phyloP scores from a whole-genome alignment of 2,888 invertebrate species.

The Sphaeridia pumilis region DNA sequence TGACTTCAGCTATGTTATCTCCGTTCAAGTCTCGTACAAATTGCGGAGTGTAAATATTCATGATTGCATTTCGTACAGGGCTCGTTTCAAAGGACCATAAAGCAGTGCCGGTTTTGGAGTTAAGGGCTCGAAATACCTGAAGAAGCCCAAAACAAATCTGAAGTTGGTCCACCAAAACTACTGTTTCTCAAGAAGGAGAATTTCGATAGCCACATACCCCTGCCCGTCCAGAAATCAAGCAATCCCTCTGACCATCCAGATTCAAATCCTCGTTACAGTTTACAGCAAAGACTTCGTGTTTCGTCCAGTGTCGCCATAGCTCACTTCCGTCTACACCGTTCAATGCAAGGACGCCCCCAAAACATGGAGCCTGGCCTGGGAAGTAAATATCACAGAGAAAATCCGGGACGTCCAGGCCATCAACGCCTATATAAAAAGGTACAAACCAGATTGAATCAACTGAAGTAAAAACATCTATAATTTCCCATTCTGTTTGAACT shows the following conservation, averaged over 20 bases:
- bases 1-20: conserved; percentile 56
- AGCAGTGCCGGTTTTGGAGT: conserved; percentile 52
- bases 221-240: conserved; percentile 58
- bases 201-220: conserved; percentile 47
- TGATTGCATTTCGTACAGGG: conserved; percentile 43
- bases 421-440: conserved; percentile 41
- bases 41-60: conserved; percentile 55
- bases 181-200: neutral
- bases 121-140: conserved; percentile 48
- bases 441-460: neutral
- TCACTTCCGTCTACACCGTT: conserved; percentile 57
- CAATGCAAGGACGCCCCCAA: conserved; percentile 55
- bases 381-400: conserved; percentile 54
- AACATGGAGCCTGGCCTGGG: conserved; percentile 52
- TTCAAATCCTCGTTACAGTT: conserved; percentile 61
- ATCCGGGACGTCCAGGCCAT: conserved; percentile 47
- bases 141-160: conserved; percentile 9
- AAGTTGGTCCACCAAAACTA: neutral
- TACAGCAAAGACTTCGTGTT: conserved; percentile 59
- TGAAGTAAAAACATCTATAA: conserved; percentile 4
- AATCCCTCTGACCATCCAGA: conserved; percentile 56
- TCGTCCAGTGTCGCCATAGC: conserved; percentile 62
- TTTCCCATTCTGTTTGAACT: neutral
- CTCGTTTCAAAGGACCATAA: conserved; percentile 51
- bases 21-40: conserved; percentile 56